Evolutionary conservation across 1,140 invertebrate species (phyloP), one percentile per base, ranked within the genome.

Genomic region (Papilio xuthus): DNA sequence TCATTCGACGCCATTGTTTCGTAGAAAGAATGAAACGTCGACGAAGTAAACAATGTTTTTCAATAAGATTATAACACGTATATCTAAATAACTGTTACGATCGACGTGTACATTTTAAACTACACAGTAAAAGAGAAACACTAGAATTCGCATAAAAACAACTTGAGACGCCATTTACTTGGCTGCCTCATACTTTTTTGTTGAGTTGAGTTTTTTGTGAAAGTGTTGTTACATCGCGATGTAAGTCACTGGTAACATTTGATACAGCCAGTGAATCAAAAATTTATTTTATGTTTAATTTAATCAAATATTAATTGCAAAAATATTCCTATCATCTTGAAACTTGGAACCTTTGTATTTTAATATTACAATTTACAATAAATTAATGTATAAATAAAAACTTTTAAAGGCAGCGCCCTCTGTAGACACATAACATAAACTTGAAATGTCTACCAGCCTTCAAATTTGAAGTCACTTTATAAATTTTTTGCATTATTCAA

Each of bases 81-180:
- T 76, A 72, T 80, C 78, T 78, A 82, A 83, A 82, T 83, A 83
- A 83, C 86, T 83, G 84, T 79, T 85, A 85, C 80, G 77, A 85
- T 81, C 81, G 83, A 76, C 60, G 83, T 83, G 79, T 86, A 86
- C 83, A 83, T 86, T 77, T 81, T 83, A 84, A 86, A 87, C 86
- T 78, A 84, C 82, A 82, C 80, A 81, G 78, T 82, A 82, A 82
- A 78, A 88, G 87, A 89, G 88, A 92, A 93, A 92, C 85, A 91
- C 88, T 86, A 89, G 85, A 86, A 87, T 86, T 83, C 73, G 85
- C 87, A 89, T 92, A 93, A 93, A 94, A 94, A 94, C 92, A 94
- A 94, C 88, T 92, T 90, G 88, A 90, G 92, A 94, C 92, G 92
- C 92, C 92, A 94, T 94, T 94, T 94, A 88, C 82, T 89, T 89